Conservation (phyloP, 1,140 invertebrate species). For the Drosophila dunni region DNA sequence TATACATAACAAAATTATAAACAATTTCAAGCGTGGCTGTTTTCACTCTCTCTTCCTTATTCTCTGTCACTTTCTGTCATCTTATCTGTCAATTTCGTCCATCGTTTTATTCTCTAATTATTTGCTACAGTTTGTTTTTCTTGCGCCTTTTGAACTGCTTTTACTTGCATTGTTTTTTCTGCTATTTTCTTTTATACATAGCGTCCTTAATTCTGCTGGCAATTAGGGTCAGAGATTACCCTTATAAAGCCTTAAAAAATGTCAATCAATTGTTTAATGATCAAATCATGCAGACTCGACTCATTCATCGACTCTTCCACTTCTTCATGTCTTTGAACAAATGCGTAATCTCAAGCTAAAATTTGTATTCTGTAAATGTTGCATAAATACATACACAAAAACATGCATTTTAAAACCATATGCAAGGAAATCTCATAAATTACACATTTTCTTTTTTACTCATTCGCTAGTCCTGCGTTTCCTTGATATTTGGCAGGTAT, state of each 20-base stretch:
- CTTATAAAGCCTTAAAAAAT: constrained; percentile 20
- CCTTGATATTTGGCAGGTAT: neutral
- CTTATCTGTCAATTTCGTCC: constrained; percentile 56
- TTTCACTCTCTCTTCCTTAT: constrained; percentile 40
- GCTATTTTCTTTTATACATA: constrained; percentile 10
- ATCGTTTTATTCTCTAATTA: constrained; percentile 67
- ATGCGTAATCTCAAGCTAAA: constrained; percentile 52
- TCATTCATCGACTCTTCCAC: too few species aligned
- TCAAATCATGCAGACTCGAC: constrained; percentile 35
- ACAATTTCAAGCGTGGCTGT: constrained; percentile 73
- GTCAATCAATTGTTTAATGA: constrained; percentile 30
- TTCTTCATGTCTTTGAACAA: constrained; percentile 21
- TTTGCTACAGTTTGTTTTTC: constrained; percentile 64
- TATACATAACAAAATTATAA: constrained; percentile 83
- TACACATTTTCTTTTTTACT: constrained; percentile 35
- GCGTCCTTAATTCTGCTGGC: neutral
- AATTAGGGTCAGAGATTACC: constrained; percentile 4
- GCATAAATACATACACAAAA: constrained; percentile 28
- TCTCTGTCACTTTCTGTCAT: too few species aligned
- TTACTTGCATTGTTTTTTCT: constrained; percentile 35
- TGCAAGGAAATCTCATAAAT: constrained; percentile 41
- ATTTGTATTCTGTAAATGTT: constrained; percentile 27
- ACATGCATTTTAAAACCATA: constrained; percentile 23
- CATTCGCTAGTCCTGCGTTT: neutral
- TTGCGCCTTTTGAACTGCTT: constrained; percentile 38